Percentiles rank a stretch among this genome's conserved stretches.
Evolutionary conservation across 2,113 vertebrate species (phyloP).

Genomic region (Gavia stellata): DNA sequence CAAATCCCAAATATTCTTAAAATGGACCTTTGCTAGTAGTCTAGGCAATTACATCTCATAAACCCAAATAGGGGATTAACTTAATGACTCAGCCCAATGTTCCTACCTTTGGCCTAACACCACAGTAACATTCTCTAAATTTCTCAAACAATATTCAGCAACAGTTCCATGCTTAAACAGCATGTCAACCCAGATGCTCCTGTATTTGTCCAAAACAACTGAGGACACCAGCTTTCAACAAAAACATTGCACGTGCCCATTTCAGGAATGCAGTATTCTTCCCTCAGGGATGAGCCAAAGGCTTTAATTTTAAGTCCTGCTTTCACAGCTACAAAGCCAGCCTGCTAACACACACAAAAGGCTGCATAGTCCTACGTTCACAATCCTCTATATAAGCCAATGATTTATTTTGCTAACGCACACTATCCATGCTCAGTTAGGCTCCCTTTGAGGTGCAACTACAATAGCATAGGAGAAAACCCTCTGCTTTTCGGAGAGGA

Average conservation of each 20-base stretch:
- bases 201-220: neutral
- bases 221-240: neutral
- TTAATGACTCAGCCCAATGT: neutral
- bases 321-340: neutral
- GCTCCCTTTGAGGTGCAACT: neutral
- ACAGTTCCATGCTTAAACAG: neutral
- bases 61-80: neutral
- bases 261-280: neutral
- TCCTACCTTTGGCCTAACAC: neutral
- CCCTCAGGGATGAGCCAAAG: neutral
- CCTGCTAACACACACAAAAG: neutral
- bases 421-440: neutral
- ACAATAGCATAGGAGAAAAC: neutral
- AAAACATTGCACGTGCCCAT: neutral
- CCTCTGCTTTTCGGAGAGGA: neutral
- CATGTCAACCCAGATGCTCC: neutral
- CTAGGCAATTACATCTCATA: neutral
- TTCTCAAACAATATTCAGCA: neutral
- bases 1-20: neutral
- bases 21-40: neutral
- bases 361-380: rapidly evolving
- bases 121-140: neutral
- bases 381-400: neutral
- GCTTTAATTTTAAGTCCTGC: neutral
- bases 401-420: neutral